Base-by-base conservation (phyloP, 1,140 invertebrate species). In the Drosophila paulistorum region DNA sequence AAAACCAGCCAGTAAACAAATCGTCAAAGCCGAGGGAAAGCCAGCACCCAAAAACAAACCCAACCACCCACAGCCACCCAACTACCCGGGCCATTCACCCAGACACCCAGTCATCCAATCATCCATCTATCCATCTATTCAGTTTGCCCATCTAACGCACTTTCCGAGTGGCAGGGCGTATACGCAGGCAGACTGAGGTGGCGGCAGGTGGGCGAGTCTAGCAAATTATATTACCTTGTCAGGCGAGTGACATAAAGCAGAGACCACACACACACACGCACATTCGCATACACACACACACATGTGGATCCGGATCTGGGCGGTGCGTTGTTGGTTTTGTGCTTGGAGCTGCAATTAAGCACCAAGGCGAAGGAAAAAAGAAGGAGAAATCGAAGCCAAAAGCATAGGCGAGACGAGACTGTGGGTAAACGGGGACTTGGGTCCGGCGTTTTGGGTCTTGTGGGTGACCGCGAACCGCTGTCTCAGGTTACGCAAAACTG, bases 161-260 rank as follows among this genome's bases (percentile, higher is more conserved):
- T 60, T 7, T 13, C 39, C 23, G 58, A 26, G 26, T 39, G 65
- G 70, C 51, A 71, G 81, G 79, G 66, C 74, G 45, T 6, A 48
- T 10, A 20, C 69, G 61, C 55, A 65, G 63, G 64, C 74, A 54
- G 41, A 42, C n/a, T 10, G 3, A 54, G 58, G 59, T 42, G 37
- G 45, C 45, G 9, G 62, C 55, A 73, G 75, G 58, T 67, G 69
- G 68, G 74, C 65, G 48, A 59, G 57, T 51, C 63, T 61, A 39
- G 74, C 74, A 74, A 82, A 81, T 81, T 81, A 81, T 78, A 81
- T 81, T 81, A 78, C 74, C 61, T 73, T 74, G 74, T 81, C 79
- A 82, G 82, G 63, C 82, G 71, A 81, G 74, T 76, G 74, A 76
- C 74, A 76, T 76, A 69, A 76, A 74, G 73, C 74, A 61, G 54